Conservation (phyloP, 2,797 vertebrate genomes). For the Periophthalmus magnuspinnatus region DNA sequence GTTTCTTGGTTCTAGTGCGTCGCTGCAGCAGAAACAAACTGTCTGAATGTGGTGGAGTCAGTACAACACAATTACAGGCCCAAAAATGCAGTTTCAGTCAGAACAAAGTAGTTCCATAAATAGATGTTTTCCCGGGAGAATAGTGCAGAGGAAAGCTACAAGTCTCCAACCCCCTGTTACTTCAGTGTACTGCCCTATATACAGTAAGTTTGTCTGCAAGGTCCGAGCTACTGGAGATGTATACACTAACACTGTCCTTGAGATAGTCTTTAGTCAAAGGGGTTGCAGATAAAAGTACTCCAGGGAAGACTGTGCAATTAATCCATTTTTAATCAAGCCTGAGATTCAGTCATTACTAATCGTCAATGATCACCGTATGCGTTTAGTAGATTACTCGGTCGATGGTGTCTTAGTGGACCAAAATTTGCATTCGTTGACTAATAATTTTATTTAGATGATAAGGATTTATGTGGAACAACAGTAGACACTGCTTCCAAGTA, state of each 20-base stretch:
- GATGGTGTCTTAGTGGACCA: too few species aligned
- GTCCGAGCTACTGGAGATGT: slow-evolving; percentile 30
- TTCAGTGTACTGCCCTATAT: slow-evolving; percentile 74
- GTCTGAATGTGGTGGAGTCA: slow-evolving; percentile 28
- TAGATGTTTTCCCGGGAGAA: slow-evolving; percentile 76
- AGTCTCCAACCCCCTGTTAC: slow-evolving; percentile 48
- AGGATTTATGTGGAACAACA: too few species aligned
- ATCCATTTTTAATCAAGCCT: too few species aligned
- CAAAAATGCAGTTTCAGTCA: slow-evolving; percentile 63
- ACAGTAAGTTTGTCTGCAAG: slow-evolving; percentile 59
- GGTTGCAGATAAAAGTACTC: neutral
- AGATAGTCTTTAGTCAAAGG: neutral
- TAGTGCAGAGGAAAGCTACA: slow-evolving; percentile 60
- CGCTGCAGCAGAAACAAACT: slow-evolving; percentile 37
- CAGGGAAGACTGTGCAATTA: neutral
- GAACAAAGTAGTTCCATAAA: slow-evolving; percentile 70
- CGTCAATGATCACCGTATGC: too few species aligned
- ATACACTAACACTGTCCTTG: neutral
- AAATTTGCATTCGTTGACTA: too few species aligned
- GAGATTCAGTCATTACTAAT: too few species aligned
- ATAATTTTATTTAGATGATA: too few species aligned
- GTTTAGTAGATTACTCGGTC: too few species aligned
- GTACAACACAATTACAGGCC: slow-evolving; percentile 55
- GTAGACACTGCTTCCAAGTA: too few species aligned
- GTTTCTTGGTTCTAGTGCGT: slow-evolving; percentile 12